phyloP scores from a whole-genome alignment of 2,797 vertebrate species.

The Distichodus sexfasciatus region DNA sequence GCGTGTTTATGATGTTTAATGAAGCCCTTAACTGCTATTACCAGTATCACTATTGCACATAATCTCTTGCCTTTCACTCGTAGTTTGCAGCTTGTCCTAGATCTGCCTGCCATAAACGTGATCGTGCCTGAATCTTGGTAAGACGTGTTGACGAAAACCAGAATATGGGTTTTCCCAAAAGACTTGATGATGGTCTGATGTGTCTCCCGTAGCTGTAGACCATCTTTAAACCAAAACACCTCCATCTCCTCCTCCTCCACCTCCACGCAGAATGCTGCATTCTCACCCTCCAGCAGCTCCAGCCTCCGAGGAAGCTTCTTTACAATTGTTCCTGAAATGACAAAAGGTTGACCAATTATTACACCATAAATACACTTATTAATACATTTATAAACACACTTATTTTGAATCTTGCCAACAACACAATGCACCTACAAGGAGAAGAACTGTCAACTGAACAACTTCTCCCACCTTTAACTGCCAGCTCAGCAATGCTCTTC shows the following conservation, averaged over 20 bases:
- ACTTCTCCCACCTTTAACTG: slow-evolving; percentile 83
- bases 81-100: slow-evolving; percentile 85
- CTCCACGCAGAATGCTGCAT: slow-evolving; percentile 90
- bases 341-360: background rate
- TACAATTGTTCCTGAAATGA: slow-evolving; percentile 78
- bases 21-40: too few relatives aligned
- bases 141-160: slow-evolving; percentile 89
- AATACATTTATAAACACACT: background rate
- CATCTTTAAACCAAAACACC: slow-evolving; percentile 85
- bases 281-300: slow-evolving; percentile 92
- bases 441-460: too few relatives aligned
- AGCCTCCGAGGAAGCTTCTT: slow-evolving; percentile 89
- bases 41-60: background rate
- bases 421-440: too few relatives aligned
- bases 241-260: slow-evolving; percentile 79
- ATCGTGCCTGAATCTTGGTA: slow-evolving; percentile 86
- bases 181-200: slow-evolving; percentile 84
- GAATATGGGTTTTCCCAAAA: slow-evolving; percentile 88
- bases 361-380: background rate
- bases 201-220: slow-evolving; percentile 76
- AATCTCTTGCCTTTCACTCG: slow-evolving; percentile 87
- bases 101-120: slow-evolving; percentile 82
- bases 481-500: slow-evolving; percentile 88
- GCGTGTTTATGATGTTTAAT: too few relatives aligned
- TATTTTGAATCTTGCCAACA: too few relatives aligned